Percentiles rank a stretch among this genome's conserved stretches.
Evolutionary conservation across 2,797 vertebrate species (phyloP).

Genomic region (Premnoplex brunnescens): DNA sequence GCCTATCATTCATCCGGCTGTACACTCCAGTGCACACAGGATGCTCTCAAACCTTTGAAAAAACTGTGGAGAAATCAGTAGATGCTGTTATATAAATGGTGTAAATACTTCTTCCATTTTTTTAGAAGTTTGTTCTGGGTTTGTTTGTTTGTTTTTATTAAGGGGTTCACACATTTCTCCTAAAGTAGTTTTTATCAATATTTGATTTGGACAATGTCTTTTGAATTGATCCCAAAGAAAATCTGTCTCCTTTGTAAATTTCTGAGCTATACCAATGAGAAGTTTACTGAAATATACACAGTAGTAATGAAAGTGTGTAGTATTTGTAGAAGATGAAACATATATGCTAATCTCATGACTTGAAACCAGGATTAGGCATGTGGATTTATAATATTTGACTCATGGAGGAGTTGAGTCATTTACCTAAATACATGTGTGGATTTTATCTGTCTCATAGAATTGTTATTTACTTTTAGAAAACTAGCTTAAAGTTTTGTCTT

Average conservation of each 20-base stretch:
- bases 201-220: background rate
- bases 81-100: background rate
- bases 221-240: background rate
- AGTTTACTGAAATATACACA: background rate
- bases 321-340: background rate
- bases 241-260: background rate
- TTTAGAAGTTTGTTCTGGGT: background rate
- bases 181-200: background rate
- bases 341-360: background rate
- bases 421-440: background rate
- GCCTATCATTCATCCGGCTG: rapidly evolving
- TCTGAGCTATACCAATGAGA: background rate
- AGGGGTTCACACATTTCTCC: background rate
- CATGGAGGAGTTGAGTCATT: background rate
- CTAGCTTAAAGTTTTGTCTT: background rate
- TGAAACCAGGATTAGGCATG: background rate
- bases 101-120: background rate
- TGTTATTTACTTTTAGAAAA: background rate
- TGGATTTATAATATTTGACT: background rate
- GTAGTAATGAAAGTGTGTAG: background rate
- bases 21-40: rapidly evolving
- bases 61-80: background rate
- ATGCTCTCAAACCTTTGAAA: background rate
- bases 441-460: background rate
- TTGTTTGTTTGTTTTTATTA: background rate